Conservation (phyloP, 2,888 invertebrate genomes). For the Eristalis arbustorum region DNA sequence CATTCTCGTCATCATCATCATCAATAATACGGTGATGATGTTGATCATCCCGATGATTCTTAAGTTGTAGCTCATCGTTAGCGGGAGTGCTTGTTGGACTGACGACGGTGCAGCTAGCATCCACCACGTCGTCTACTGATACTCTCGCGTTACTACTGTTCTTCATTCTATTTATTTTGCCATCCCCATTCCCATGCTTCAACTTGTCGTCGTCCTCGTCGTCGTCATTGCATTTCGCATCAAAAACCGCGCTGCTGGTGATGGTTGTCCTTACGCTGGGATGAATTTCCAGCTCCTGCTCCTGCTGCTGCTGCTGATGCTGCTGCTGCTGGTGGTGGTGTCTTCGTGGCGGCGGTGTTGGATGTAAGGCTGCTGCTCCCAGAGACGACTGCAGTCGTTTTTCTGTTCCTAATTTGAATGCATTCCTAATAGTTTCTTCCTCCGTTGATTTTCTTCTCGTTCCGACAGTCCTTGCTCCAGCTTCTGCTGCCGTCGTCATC, state of each 20-base stretch:
- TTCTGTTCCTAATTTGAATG: constrained; percentile 74
- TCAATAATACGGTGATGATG: constrained; percentile 69
- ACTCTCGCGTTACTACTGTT: constrained; percentile 47
- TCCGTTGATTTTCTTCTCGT: constrained; percentile 56
- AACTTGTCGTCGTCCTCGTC: constrained; percentile 53
- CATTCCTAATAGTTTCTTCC: constrained; percentile 72
- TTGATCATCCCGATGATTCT: constrained; percentile 64
- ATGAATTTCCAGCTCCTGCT: constrained; percentile 10
- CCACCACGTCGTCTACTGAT: constrained; percentile 55
- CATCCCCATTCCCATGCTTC: constrained; percentile 44
- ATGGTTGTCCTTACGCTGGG: constrained; percentile 41
- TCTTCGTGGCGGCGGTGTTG: constrained; percentile 72
- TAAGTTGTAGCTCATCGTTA: constrained; percentile 72
- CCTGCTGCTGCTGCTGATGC: constrained; percentile 19
- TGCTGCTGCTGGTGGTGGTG: constrained; percentile 71
- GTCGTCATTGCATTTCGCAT: constrained; percentile 60
- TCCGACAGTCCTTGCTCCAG: constrained; percentile 11
- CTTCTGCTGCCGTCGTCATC: not conserved
- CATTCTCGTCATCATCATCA: constrained; percentile 71
- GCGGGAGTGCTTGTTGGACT: constrained; percentile 63
- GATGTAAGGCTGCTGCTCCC: constrained; percentile 68
- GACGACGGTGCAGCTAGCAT: constrained; percentile 42
- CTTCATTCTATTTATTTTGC: constrained; percentile 57
- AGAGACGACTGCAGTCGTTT: constrained; percentile 62
- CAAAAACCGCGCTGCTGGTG: constrained; percentile 49